Evolutionary conservation across 2,888 invertebrate genomes (phyloP).

Genomic region (Eucriotettix oculatus): DNA sequence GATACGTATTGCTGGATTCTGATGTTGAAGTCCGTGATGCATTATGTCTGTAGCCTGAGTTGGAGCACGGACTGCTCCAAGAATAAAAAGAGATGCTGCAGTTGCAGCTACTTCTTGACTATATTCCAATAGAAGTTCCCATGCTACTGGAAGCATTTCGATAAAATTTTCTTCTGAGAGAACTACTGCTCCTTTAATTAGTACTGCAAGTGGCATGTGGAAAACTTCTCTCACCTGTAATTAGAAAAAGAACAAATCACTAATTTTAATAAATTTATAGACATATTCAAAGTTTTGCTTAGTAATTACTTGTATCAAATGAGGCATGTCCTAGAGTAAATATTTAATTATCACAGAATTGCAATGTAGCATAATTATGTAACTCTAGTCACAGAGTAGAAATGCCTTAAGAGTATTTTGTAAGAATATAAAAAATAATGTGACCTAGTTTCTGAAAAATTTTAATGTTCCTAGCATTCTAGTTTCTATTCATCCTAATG

Average conservation of each 20-base stretch:
- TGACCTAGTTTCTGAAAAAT: too few species aligned
- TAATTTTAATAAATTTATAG: background rate
- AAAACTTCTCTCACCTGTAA: constrained; percentile 71
- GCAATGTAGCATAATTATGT: too few species aligned
- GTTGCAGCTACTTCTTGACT: constrained; percentile 74
- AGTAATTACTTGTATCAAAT: too few species aligned
- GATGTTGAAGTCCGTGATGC: constrained; percentile 71
- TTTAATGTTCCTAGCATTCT: too few species aligned
- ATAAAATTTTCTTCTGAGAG: constrained; percentile 74
- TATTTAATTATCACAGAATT: too few species aligned
- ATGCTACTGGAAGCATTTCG: constrained; percentile 80
- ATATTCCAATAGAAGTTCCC: constrained; percentile 87
- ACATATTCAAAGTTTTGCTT: background rate
- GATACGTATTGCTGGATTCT: constrained; percentile 65
- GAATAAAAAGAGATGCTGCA: constrained; percentile 78
- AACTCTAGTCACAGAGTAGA: too few species aligned
- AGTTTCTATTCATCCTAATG: too few species aligned
- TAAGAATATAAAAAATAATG: too few species aligned
- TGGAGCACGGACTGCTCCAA: constrained; percentile 84
- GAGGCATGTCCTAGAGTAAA: too few species aligned
- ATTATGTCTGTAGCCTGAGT: constrained; percentile 79
- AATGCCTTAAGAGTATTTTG: too few species aligned
- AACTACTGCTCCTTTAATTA: constrained; percentile 81
- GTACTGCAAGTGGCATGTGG: constrained; percentile 70
- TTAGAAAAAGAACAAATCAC: background rate